Conservation (phyloP, 2,888 invertebrate genomes). For the Cephus nigrinus region DNA sequence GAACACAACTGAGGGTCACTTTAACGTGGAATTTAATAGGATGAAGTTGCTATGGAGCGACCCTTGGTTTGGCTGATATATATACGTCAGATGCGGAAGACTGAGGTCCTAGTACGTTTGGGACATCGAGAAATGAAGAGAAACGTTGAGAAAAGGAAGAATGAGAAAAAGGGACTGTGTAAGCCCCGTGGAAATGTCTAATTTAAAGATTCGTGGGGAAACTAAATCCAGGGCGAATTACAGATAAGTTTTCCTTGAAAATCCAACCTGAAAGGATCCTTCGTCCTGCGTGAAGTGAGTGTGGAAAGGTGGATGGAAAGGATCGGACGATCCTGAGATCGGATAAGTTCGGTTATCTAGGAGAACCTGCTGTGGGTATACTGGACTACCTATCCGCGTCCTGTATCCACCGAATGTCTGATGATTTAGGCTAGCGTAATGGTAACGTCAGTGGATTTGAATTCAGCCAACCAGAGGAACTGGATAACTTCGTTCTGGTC, state of each 20-base stretch:
- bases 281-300: constrained; percentile 13
- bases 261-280: constrained; percentile 51
- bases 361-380: background rate
- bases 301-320: background rate
- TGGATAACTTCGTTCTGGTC: constrained; percentile 36
- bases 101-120: background rate
- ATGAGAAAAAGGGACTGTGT: background rate
- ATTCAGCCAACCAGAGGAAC: constrained; percentile 46
- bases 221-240: constrained; percentile 71
- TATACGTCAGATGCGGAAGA: too few species aligned
- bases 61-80: too few species aligned
- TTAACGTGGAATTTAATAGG: too few species aligned
- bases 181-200: constrained; percentile 51
- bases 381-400: background rate
- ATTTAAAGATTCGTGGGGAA: constrained; percentile 70
- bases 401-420: constrained; percentile 13
- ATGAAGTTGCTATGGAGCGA: too few species aligned
- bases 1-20: too few species aligned
- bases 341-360: background rate
- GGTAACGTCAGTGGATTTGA: constrained; percentile 23
- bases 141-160: background rate
- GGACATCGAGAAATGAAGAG: background rate
- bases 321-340: background rate
- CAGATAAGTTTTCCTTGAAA: constrained; percentile 69
- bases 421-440: constrained; percentile 20